These are phyloP conservation scores for Epicampocera succincta DNA, from an alignment of 2,888 invertebrate species.

Conservation along the genomic window DNA sequence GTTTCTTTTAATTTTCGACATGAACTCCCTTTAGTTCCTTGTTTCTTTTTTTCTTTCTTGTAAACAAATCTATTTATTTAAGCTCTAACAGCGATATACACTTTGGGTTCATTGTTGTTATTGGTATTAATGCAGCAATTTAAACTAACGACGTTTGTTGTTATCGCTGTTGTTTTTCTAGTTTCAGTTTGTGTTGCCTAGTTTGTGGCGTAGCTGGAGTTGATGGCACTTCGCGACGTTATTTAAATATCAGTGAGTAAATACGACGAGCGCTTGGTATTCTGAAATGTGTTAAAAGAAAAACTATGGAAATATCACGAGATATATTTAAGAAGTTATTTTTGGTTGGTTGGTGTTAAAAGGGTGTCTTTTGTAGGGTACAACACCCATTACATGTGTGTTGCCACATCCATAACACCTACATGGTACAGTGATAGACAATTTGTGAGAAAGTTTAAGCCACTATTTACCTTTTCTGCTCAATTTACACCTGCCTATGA, in stretches of 20 bases:
- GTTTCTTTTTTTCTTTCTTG: neutral
- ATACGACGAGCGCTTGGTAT: slow-evolving; percentile 47
- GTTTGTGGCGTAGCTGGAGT: slow-evolving; percentile 16
- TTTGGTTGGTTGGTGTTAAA: neutral
- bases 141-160: slow-evolving; percentile 51
- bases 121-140: slow-evolving; percentile 7
- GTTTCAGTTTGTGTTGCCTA: slow-evolving; percentile 48
- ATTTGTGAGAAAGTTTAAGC: neutral
- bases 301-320: slow-evolving; percentile 21
- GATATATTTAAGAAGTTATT: slow-evolving; percentile 1
- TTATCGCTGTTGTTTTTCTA: slow-evolving; percentile 53
- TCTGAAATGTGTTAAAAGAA: slow-evolving; percentile 18
- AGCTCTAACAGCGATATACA: too few relatives aligned
- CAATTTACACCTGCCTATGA: too few relatives aligned
- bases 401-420: slow-evolving; percentile 25
- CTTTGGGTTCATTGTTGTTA: too few relatives aligned
- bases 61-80: slow-evolving; percentile 1
- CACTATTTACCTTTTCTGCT: too few relatives aligned
- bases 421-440: neutral
- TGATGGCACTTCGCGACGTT: slow-evolving; percentile 43
- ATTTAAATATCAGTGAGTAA: slow-evolving; percentile 58
- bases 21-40: neutral
- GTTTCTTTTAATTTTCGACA: too few relatives aligned
- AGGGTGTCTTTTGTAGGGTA: slow-evolving; percentile 6
- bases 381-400: slow-evolving; percentile 21